A percentile compares a stretch with the other conserved stretches of the same genome.
These are phyloP conservation scores for Grapholita molesta DNA, from an alignment of 1,140 invertebrate species.

Conservation along the genomic window DNA sequence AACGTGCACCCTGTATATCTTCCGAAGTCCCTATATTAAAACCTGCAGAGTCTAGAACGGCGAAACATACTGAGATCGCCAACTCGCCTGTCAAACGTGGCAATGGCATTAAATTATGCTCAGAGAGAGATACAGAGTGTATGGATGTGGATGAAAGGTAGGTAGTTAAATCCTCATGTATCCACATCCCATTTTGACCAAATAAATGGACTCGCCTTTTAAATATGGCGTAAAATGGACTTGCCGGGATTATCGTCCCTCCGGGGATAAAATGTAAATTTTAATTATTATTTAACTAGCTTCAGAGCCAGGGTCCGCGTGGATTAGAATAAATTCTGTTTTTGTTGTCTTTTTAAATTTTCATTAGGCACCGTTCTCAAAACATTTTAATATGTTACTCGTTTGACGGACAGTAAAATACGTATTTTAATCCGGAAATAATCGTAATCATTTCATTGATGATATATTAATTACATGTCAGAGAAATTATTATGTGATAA, in stretches of 20 bases:
- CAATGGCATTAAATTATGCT: too few relatives aligned
- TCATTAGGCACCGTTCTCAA: background rate
- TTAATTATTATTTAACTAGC: constrained; percentile 9
- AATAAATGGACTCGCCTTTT: background rate
- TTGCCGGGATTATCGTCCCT: background rate
- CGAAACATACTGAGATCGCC: too few relatives aligned
- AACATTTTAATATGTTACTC: background rate
- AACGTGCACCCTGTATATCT: too few relatives aligned
- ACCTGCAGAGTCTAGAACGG: too few relatives aligned
- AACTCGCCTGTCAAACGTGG: too few relatives aligned
- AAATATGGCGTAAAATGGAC: constrained; percentile 8
- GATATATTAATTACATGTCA: too few relatives aligned
- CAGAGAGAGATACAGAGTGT: too few relatives aligned
- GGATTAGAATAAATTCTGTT: constrained; percentile 2
- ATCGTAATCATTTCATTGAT: too few relatives aligned
- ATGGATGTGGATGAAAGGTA: too few relatives aligned
- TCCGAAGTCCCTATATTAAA: too few relatives aligned
- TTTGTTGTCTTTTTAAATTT: background rate
- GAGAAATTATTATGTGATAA: too few relatives aligned
- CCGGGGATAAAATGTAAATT: constrained; percentile 6
- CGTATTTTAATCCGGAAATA: background rate
- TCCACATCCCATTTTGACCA: background rate
- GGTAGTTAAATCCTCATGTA: background rate
- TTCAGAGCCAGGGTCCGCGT: background rate
- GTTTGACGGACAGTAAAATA: background rate